These are phyloP conservation scores for Clarias macrocephalus DNA, from an alignment of 2,113 vertebrate genomes.

Conservation along the genomic window DNA sequence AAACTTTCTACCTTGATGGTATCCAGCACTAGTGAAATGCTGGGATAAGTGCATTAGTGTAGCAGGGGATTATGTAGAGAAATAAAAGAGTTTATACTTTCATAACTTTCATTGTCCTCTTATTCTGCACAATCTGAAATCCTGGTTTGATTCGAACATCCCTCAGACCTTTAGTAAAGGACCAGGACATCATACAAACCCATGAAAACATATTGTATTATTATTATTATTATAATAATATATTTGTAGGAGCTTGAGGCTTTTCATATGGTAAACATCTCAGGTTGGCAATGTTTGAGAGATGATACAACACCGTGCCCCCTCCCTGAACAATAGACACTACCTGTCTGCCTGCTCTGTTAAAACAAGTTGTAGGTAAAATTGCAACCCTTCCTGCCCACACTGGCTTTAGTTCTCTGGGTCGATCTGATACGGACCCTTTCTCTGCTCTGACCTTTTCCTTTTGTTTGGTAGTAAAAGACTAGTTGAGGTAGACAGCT, in stretches of 20 bases:
- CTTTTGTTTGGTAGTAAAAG: background rate
- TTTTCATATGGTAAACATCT: conserved; percentile 31
- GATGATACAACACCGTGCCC: background rate
- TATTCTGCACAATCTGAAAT: too few relatives aligned
- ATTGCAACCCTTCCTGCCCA: background rate
- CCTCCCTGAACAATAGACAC: background rate
- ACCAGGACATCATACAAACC: background rate
- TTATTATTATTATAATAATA: too few relatives aligned
- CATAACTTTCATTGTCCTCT: too few relatives aligned
- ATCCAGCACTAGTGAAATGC: too few relatives aligned
- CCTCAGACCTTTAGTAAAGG: background rate
- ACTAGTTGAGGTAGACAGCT: background rate
- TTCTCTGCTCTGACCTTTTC: background rate
- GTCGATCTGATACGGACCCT: background rate
- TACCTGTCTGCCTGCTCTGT: background rate
- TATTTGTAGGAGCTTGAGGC: background rate
- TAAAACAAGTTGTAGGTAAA: background rate
- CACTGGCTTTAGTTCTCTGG: background rate
- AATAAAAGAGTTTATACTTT: too few relatives aligned
- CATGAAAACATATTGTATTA: background rate
- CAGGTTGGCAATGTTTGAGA: background rate
- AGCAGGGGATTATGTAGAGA: too few relatives aligned
- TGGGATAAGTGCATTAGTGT: too few relatives aligned
- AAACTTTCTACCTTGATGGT: too few relatives aligned
- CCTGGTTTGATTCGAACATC: too few relatives aligned